Base-by-base conservation (phyloP, 2,113 vertebrate genomes). In the Cervus canadensis region DNA sequence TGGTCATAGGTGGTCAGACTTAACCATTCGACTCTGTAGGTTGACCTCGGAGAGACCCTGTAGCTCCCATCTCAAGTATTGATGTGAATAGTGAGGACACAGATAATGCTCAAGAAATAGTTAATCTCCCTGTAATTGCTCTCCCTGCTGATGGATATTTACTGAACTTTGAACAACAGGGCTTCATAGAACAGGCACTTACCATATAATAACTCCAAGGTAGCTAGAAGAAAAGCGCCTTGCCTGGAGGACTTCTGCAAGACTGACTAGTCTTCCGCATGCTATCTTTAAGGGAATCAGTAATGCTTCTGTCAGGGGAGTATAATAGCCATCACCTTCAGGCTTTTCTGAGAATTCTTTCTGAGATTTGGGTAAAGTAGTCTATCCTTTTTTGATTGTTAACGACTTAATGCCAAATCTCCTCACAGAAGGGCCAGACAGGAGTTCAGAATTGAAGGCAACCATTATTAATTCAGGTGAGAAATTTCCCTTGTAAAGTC, bases 111-210 rank as follows among this genome's bases (percentile, higher is more conserved):
- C 57, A 82, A 92, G 78, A 52, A 57, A 48, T 6, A 71, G 67
- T 89, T 85, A 23, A 25, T 50, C 16, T 78, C 50, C 33, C 45
- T 92, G 14, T 67, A 57, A 67, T 96, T 93, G 82, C 87, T 71
- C 8, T 91, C 40, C 83, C 8, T 59, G 36, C 40, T 95, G 87
- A 40, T 85, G 97, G 86, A 21, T 97, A 95, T 85, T 96, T 92
- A 91, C 93, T 19, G 67, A 96, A 26, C 67, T 95, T 87, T 59
- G 88, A 90, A 87, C 92, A 89, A 45, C 23, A 62, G 81, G 45
- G 62, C 54, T 88, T 92, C 62, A n/a, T 28, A 84, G 94, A 97
- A 30, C 6, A 25, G 78, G 81, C 52, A 25, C 36, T 95, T 93
- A 56, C 3, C 30, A 14, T 50, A 23, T 78, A 59, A 84, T 62